These are phyloP conservation scores for Nixonia krombeini DNA, from an alignment of 1,140 invertebrate genomes.

Conservation along the genomic window DNA sequence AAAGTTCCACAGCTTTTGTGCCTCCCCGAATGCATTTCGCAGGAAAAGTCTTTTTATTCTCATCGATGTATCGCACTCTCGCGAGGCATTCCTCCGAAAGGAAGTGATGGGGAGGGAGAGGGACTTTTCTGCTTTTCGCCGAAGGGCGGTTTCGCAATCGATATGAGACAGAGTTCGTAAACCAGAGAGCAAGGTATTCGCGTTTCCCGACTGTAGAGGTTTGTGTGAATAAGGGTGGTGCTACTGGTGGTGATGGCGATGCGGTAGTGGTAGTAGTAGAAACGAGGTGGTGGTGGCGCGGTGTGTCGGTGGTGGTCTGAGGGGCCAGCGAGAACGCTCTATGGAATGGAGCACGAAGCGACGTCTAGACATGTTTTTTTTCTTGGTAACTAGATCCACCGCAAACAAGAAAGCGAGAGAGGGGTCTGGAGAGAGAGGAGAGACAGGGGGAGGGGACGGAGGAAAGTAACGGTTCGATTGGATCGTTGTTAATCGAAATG, in stretches of 20 bases:
- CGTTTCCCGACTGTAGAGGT: not conserved
- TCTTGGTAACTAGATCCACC: constrained; percentile 5
- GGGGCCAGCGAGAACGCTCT: not conserved
- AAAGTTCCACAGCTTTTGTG: not conserved
- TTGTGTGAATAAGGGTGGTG: not conserved
- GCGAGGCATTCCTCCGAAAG: not conserved
- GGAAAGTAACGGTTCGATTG: not conserved
- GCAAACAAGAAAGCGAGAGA: not conserved
- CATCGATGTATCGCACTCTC: constrained; percentile 1
- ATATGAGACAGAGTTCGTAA: constrained; percentile 3
- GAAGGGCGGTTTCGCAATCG: constrained; percentile 5
- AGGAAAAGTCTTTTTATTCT: not conserved
- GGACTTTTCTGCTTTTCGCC: constrained; percentile 5
- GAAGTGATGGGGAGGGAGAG: not conserved
- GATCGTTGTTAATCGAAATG: not conserved
- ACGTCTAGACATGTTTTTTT: constrained; percentile 54
- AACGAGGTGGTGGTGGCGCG: too few species aligned
- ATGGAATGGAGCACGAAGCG: constrained; percentile 2
- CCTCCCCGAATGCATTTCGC: not conserved
- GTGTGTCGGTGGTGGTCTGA: constrained; percentile 1
- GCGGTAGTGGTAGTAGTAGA: too few species aligned
- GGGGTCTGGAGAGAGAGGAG: not conserved
- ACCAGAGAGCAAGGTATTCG: not conserved
- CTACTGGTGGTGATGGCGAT: too few species aligned
- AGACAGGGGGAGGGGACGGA: not conserved